Base-by-base conservation (phyloP, 1,140 invertebrate species). In the Saxidomus purpurata region DNA sequence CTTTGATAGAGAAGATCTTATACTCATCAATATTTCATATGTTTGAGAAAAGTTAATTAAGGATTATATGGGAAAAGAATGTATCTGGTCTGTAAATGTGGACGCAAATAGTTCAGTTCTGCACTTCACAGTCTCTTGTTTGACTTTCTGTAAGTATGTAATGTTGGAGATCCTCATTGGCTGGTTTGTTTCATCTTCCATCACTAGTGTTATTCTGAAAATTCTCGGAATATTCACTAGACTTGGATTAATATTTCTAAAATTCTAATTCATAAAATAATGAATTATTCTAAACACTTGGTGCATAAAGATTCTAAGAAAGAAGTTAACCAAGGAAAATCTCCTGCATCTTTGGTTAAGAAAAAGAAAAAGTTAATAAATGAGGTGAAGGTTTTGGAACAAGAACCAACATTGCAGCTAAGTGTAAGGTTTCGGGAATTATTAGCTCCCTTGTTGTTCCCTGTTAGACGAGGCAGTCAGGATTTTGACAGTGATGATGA, bases 401-500 rank as follows among this genome's bases (percentile, higher is more conserved):
- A 71, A 34, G 17, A 59, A 22, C 61, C 40, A 17, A 83, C 87
- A n/a, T 28, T 89, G 8, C 52, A 31, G 19, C 47, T 89, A 31
- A 83, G 87, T 89, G 87, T 83, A 0, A 52, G 79, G 31, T 82
- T 82, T 59, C 25, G 79, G n/a, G 87, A 89, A 22, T 52, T 89
- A 34, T 28, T 82, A 40, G 31, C 47, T 11, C 79, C 87, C n/a
- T 79, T 89, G 31, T 82, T 55, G n/a, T 89, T 89, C n/a, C 79
- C 87, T 55, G 52, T 82, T 31, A 43, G 87, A 25, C 22, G 87
- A 38, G 22, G 36, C 43, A 89, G 87, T 89, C 38, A 74, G 43
- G 87, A 89, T 74, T 19, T 52, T 28, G 22, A 43, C 22, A 52
- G 40, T 38, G 76, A 55, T 49, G 59, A 47, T 34, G 84, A 86